Conservation (phyloP, 2,797 vertebrate species). For the Lemur catta region DNA sequence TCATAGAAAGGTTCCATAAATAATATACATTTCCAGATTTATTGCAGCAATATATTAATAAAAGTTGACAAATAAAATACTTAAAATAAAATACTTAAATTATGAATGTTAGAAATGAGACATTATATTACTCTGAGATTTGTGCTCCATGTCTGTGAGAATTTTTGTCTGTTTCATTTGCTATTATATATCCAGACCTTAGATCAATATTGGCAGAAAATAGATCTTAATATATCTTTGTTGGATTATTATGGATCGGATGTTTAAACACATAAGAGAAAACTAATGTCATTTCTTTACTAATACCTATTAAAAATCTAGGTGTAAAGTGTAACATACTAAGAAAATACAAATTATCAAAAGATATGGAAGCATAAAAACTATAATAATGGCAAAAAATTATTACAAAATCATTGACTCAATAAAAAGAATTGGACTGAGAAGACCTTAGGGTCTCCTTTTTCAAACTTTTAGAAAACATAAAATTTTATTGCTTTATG, state of each 20-base stretch:
- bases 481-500: background rate
- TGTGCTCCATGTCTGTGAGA: background rate
- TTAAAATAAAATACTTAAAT: background rate
- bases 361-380: background rate
- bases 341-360: background rate
- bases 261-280: background rate
- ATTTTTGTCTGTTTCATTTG: background rate
- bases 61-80: background rate
- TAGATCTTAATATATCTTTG: background rate
- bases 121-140: background rate
- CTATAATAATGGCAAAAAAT: background rate
- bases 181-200: background rate
- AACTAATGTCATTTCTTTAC: background rate
- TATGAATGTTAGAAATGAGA: background rate
- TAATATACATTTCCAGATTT: background rate
- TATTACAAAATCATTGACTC: background rate
- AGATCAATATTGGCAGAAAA: background rate
- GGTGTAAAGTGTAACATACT: background rate
- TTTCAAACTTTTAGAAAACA: background rate
- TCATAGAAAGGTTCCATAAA: background rate
- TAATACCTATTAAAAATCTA: background rate
- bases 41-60: background rate
- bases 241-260: background rate
- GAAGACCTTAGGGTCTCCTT: background rate
- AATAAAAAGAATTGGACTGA: background rate